A percentile compares a stretch with the other conserved stretches of the same genome.
Evolutionary conservation across 2,797 vertebrate genomes (phyloP).

Genomic region (Synaphobranchus kaupii): DNA sequence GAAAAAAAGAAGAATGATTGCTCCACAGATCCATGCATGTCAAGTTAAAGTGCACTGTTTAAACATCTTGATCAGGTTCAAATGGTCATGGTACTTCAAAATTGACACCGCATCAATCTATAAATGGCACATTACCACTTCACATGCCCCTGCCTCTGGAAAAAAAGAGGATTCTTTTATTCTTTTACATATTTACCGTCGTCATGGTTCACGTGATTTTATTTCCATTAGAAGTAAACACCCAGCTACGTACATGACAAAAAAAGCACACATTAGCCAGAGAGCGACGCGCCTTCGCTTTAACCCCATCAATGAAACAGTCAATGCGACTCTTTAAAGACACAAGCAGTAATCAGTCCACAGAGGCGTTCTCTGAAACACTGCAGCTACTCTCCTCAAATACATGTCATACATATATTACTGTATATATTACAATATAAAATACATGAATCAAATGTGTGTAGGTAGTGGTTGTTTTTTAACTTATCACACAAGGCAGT

Average conservation of each 20-base stretch:
- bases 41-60: conserved; percentile 64
- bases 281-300: not conserved
- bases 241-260: conserved; percentile 1
- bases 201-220: conserved; percentile 47
- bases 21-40: conserved; percentile 45
- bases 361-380: conserved; percentile 29
- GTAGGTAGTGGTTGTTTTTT: conserved; percentile 16
- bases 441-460: conserved; percentile 56
- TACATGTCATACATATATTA: conserved; percentile 49
- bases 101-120: not conserved
- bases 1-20: conserved; percentile 48
- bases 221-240: conserved; percentile 15
- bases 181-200: conserved; percentile 51
- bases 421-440: conserved; percentile 50
- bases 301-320: conserved; percentile 25
- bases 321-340: conserved; percentile 39
- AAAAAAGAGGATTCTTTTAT: not conserved
- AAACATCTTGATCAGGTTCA: conserved; percentile 38
- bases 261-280: not conserved
- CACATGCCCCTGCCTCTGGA: conserved; percentile 62
- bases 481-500: conserved; percentile 40
- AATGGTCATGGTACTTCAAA: not conserved
- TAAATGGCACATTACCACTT: conserved; percentile 51
- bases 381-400: conserved; percentile 53
- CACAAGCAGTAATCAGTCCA: conserved; percentile 38